Evolutionary conservation across 2,888 invertebrate genomes (phyloP), one percentile per base, ranked within the genome.

Genomic region (Halictus quadricinctus): DNA sequence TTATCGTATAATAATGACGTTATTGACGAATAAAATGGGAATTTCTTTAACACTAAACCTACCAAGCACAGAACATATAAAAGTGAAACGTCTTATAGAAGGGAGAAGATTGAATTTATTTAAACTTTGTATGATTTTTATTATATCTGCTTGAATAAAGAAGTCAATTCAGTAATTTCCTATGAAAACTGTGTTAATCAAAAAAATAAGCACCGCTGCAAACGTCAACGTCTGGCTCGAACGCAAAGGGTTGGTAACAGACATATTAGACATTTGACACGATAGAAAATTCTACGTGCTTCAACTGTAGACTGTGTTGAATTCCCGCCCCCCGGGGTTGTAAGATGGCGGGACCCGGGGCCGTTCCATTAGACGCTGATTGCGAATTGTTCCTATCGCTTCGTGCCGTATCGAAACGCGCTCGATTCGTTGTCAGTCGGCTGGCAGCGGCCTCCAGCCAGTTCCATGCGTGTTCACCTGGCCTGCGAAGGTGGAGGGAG

Each of bases 351-450:
- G n/a, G 13, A 41, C 43, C 43, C 0, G 43, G 41, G 21, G 10
- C n/a, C 41, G 54, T 74, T 74, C 84, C 84, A 84, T 84, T 84
- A 84, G 41, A 72, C 78, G 78, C 64, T 75, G 83, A 83, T 83
- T 83, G 83, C 69, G 73, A 70, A 84, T 84, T 78, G 84, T 84
- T 54, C 48, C 72, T 84, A 84, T 84, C 83, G 70, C 72, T 36
- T 18, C 54, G 46, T 50, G 60, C 15, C 58, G 80, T 66, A 54
- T 60, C 80, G 84, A 76, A 79, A 84, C 84, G 84, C 82, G 79
- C 73, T 76, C 76, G 66, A 73, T 73, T 54, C 73, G 29, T 29
- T 64, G 43, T 70, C 48, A 15, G 75, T 43, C 74, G 74, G n/a
- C 25, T 64, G 74, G 48, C 75, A 48, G 54, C 73, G 74, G 70